These are phyloP conservation scores for Leptinotarsa peninsularis DNA, from an alignment of 2,888 invertebrate species.

Conservation along the genomic window DNA sequence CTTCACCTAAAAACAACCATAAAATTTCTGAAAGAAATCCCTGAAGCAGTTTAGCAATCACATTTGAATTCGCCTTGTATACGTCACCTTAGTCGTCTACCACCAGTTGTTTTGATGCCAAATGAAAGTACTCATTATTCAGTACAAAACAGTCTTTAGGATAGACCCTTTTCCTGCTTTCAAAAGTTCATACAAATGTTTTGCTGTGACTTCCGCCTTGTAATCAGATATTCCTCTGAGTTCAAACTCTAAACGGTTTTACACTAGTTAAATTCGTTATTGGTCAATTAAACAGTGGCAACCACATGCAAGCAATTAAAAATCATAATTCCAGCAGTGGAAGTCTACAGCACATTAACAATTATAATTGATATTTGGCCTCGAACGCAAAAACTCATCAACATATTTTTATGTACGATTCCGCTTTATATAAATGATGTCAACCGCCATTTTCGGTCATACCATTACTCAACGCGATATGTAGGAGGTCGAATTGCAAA, in stretches of 20 bases:
- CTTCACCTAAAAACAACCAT: no score
- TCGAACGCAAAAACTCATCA: constrained; percentile 15
- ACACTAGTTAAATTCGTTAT: neutral
- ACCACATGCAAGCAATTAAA: neutral
- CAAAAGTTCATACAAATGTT: no score
- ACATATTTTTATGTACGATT: constrained; percentile 16
- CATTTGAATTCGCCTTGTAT: no score
- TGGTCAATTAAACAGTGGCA: neutral
- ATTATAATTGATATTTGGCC: constrained; percentile 13
- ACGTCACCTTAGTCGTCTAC: no score
- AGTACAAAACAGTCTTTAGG: no score
- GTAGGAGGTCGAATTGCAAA: constrained; percentile 1
- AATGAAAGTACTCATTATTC: no score
- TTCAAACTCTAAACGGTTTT: neutral
- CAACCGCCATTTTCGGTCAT: constrained; percentile 11
- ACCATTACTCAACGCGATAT: constrained; percentile 5
- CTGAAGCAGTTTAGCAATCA: no score
- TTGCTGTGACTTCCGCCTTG: no score
- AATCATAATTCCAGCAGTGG: neutral
- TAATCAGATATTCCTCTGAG: no score
- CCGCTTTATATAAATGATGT: neutral
- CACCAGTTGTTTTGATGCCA: no score
- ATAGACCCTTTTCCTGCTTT: no score
- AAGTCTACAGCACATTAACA: constrained; percentile 15
- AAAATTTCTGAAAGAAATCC: no score